A percentile compares a stretch with the other conserved stretches of the same genome.
Evolutionary conservation across 2,113 vertebrate species (phyloP).

Genomic region (Oophaga pumilio): DNA sequence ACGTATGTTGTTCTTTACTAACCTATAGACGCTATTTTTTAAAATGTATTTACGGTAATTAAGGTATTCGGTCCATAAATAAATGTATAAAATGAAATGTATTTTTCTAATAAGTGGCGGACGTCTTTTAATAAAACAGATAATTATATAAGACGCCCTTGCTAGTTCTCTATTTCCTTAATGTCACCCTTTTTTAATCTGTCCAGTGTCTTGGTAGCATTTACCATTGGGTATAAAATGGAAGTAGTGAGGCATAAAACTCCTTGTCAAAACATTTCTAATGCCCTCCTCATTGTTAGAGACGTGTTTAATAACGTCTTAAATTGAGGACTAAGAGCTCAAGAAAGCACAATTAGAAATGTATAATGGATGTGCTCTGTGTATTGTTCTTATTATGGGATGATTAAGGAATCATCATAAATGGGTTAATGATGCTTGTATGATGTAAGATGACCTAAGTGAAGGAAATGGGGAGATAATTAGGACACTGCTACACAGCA

Average conservation of each 20-base stretch:
- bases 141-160: too few species aligned
- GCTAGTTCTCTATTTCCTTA: neutral
- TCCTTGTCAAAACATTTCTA: constrained; percentile 39
- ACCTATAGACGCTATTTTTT: too few species aligned
- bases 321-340: constrained; percentile 27
- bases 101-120: too few species aligned
- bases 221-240: constrained; percentile 31
- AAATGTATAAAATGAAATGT: too few species aligned
- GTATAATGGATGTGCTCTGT: constrained; percentile 17
- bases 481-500: neutral
- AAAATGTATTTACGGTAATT: too few species aligned
- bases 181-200: neutral
- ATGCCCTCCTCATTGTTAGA: neutral
- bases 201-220: neutral
- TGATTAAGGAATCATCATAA: constrained; percentile 36
- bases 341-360: constrained; percentile 37
- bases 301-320: constrained; percentile 42
- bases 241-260: constrained; percentile 43
- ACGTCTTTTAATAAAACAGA: too few species aligned
- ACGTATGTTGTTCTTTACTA: too few species aligned
- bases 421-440: constrained; percentile 41
- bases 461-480: constrained; percentile 22
- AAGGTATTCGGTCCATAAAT: too few species aligned
- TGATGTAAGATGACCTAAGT: constrained; percentile 35
- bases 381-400: constrained; percentile 44